Evolutionary conservation across 2,797 vertebrate species (phyloP).

Genomic region (Notolepis coatsorum): DNA sequence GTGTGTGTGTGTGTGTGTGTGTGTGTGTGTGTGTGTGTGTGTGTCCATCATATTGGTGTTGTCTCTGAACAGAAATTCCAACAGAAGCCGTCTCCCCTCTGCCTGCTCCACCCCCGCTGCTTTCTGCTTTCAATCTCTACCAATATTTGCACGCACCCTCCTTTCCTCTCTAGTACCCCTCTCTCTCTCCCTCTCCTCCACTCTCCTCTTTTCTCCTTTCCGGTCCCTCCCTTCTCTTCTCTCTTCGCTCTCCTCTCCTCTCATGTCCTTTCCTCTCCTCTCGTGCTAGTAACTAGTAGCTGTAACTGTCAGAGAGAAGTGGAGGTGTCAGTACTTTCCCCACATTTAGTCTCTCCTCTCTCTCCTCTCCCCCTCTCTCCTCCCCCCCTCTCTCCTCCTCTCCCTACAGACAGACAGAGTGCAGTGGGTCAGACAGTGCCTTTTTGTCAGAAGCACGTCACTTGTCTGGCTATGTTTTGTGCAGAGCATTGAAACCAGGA

Average conservation of each 20-base stretch:
- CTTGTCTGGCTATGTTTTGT: too few relatives aligned
- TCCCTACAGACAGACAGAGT: too few relatives aligned
- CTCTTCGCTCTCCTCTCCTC: background rate
- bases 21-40: constrained; percentile 11
- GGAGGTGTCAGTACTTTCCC: background rate
- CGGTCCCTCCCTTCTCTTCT: background rate
- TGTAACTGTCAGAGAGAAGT: too few relatives aligned
- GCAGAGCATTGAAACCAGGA: too few relatives aligned
- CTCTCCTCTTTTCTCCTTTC: background rate
- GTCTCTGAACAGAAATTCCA: constrained; percentile 38
- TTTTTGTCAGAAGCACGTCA: too few relatives aligned
- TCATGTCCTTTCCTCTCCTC: background rate
- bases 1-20: constrained; percentile 12
- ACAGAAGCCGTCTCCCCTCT: constrained; percentile 3
- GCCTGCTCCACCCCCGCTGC: background rate
- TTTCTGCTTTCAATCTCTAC: too few relatives aligned
- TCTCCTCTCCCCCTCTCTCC: background rate
- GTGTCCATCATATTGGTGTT: constrained; percentile 26
- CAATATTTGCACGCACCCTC: too few relatives aligned
- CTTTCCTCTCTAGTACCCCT: background rate
- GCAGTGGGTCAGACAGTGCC: background rate
- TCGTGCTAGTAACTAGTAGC: too few relatives aligned
- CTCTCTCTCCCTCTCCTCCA: background rate
- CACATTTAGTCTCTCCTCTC: background rate
- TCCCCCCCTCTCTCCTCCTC: background rate